These are phyloP conservation scores for Magallana ariakensis DNA, from an alignment of 1,140 invertebrate genomes.

Conservation along the genomic window DNA sequence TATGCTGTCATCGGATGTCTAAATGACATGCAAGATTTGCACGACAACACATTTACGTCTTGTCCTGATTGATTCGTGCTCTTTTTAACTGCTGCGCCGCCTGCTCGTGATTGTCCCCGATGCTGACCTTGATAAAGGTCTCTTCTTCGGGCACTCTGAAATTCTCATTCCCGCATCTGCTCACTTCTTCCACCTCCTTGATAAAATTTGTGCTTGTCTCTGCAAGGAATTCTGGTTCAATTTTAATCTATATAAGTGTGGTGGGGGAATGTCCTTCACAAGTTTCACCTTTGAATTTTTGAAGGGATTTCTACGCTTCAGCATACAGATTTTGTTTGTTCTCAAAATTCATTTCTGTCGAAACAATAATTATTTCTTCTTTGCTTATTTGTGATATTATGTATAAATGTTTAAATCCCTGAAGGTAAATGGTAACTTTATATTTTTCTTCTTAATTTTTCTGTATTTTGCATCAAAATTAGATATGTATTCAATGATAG, in stretches of 20 bases:
- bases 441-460: constrained; percentile 59
- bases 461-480: constrained; percentile 56
- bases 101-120: not conserved
- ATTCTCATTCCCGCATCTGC: not conserved
- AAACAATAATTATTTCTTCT: constrained; percentile 52
- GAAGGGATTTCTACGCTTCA: constrained; percentile 58
- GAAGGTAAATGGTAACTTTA: constrained; percentile 49
- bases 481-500: constrained; percentile 44
- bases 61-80: not conserved
- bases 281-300: constrained; percentile 55
- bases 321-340: constrained; percentile 49
- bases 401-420: constrained; percentile 50
- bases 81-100: not conserved
- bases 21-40: constrained; percentile 45
- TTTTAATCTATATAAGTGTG: not conserved
- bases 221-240: constrained; percentile 12
- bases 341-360: constrained; percentile 56
- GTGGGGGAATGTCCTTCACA: not conserved
- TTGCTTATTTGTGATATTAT: constrained; percentile 44
- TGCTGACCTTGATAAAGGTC: not conserved
- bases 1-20: constrained; percentile 49
- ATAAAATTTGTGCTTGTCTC: not conserved
- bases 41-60: constrained; percentile 36
- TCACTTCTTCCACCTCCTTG: not conserved
- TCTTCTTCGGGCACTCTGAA: not conserved